Evolutionary conservation across 2,888 invertebrate species (phyloP).

Genomic region (Morinoia aosen): DNA sequence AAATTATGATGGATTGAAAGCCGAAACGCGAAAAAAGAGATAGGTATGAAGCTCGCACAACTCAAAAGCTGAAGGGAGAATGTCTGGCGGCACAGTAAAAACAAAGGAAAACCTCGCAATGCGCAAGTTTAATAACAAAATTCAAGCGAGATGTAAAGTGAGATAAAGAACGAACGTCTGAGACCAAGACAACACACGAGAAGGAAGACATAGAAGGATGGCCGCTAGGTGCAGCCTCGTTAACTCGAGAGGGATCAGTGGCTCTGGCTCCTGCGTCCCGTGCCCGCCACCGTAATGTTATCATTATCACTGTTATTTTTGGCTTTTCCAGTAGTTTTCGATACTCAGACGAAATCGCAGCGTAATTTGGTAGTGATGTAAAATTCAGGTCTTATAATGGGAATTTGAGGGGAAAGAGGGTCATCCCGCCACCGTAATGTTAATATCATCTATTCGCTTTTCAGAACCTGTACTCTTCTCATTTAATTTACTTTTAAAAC

Average conservation of each 20-base stretch:
- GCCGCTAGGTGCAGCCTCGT: not conserved
- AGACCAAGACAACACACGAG: not conserved
- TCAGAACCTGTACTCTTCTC: too few species aligned
- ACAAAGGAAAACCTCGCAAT: not conserved
- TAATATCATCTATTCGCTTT: too few species aligned
- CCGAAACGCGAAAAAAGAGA: not conserved
- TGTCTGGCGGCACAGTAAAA: not conserved
- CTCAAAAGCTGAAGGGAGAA: not conserved
- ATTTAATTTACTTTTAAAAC: too few species aligned
- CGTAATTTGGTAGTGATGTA: too few species aligned
- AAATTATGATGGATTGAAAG: not conserved
- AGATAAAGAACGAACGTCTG: not conserved
- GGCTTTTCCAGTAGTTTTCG: too few species aligned
- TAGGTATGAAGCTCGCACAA: not conserved
- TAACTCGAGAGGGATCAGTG: not conserved
- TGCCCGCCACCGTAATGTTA: not conserved
- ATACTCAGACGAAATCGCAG: too few species aligned
- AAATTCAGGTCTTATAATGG: too few species aligned
- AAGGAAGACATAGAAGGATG: not conserved
- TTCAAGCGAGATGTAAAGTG: not conserved
- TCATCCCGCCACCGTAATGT: too few species aligned
- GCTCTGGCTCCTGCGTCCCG: not conserved
- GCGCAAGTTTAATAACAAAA: not conserved
- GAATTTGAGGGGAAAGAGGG: too few species aligned
- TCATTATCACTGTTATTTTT: too few species aligned